A percentile compares a stretch with the other conserved stretches of the same genome.
Conservation (phyloP, 2,888 invertebrate genomes). For the Dorcus hopei region DNA sequence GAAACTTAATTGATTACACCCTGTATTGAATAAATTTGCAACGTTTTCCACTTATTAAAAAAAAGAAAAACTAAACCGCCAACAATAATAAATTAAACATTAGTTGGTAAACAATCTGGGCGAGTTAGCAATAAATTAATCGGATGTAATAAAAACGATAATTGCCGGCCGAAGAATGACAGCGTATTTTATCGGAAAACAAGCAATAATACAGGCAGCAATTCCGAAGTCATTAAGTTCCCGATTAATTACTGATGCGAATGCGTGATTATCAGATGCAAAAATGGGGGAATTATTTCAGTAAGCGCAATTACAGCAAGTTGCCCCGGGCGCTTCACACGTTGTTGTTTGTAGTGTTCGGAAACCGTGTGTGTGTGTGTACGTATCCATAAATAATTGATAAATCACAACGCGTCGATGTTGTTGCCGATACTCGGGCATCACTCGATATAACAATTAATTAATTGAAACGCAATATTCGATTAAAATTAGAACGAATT, state of each 20-base stretch:
- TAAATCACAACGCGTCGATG: neutral
- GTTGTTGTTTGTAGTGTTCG: neutral
- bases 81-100: constrained; percentile 4
- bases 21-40: too few species aligned
- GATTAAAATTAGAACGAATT: too few species aligned
- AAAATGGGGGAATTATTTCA: neutral
- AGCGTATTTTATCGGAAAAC: constrained; percentile 6
- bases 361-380: too few species aligned
- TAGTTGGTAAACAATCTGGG: neutral
- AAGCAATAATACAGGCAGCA: constrained; percentile 6
- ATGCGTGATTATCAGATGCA: constrained; percentile 6
- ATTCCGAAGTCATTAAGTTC: constrained; percentile 6
- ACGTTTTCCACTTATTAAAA: too few species aligned
- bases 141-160: constrained; percentile 7
- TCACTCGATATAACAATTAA: too few species aligned
- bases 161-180: constrained; percentile 1
- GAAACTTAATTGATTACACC: too few species aligned
- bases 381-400: neutral
- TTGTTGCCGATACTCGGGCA: too few species aligned
- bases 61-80: too few species aligned
- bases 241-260: constrained; percentile 8
- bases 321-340: neutral
- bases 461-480: too few species aligned
- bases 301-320: neutral
- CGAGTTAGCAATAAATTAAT: constrained; percentile 6